Evolutionary conservation across 2,888 invertebrate species (phyloP).

Genomic region (Ceriagrion tenellum): DNA sequence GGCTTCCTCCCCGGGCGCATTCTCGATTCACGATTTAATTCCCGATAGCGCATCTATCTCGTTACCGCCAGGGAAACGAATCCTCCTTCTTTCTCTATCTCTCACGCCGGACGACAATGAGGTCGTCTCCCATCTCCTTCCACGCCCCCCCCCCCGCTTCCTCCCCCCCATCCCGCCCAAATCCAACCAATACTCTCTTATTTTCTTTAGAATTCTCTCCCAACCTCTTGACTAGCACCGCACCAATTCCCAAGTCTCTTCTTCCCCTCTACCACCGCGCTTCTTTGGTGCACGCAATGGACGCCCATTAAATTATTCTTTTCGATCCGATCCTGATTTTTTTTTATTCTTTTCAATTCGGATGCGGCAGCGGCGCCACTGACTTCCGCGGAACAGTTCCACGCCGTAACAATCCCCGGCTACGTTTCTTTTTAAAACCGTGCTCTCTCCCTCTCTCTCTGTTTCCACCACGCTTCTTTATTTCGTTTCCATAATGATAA

Average conservation of each 20-base stretch:
- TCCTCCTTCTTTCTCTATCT: not conserved
- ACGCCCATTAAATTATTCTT: not conserved
- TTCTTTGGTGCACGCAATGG: not conserved
- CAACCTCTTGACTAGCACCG: not conserved
- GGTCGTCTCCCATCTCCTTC: not conserved
- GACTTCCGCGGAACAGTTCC: conserved; percentile 23
- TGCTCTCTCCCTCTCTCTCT: too few relatives aligned
- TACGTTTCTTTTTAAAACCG: not conserved
- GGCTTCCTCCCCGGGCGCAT: too few relatives aligned
- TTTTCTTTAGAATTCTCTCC: not conserved
- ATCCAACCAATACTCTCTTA: too few relatives aligned
- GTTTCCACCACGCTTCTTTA: too few relatives aligned
- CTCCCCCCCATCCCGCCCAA: too few relatives aligned
- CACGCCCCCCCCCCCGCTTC: too few relatives aligned
- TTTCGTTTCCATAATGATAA: not conserved
- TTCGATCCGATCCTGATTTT: not conserved
- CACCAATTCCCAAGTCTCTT: not conserved
- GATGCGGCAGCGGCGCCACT: not conserved
- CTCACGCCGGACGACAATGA: not conserved
- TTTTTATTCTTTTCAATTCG: conserved; percentile 34
- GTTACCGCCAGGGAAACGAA: not conserved
- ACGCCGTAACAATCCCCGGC: conserved; percentile 55
- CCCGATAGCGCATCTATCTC: not conserved
- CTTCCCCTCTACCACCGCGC: not conserved
- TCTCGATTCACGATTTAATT: conserved; percentile 18